Evolutionary conservation across 2,113 vertebrate genomes (phyloP).

Genomic region (Coptodon rendalli): DNA sequence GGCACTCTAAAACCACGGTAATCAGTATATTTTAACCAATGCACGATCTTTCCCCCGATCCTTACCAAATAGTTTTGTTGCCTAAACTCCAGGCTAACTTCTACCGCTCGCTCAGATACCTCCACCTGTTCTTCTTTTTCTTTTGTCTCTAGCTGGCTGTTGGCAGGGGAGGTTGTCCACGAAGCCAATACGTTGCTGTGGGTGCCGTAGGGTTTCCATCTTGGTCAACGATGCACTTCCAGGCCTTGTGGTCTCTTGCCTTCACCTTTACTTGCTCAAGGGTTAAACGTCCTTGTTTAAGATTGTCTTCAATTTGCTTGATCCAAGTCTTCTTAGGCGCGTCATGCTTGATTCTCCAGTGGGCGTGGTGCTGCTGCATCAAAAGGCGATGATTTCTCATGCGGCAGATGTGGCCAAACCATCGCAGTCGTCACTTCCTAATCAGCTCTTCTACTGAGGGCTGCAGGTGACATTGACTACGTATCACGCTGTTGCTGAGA

Average conservation of each 20-base stretch:
- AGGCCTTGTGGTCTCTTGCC: not conserved
- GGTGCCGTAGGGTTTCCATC: not conserved
- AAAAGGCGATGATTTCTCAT: not conserved
- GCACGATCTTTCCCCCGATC: not conserved
- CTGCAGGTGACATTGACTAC: not conserved
- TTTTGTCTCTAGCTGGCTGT: not conserved
- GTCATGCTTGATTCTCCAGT: not conserved
- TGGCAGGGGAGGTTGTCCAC: not conserved
- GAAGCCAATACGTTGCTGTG: not conserved
- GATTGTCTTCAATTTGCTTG: not conserved
- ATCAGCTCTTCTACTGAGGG: not conserved
- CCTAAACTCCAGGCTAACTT: not conserved
- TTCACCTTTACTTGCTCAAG: not conserved
- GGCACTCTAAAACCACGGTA: not conserved
- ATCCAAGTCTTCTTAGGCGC: rapidly evolving
- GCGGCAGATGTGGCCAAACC: not conserved
- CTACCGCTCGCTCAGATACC: rapidly evolving
- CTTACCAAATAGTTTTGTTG: not conserved
- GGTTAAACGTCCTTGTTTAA: not conserved
- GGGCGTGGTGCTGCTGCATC: not conserved
- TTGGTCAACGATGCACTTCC: not conserved
- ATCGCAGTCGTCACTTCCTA: not conserved
- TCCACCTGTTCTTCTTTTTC: not conserved
- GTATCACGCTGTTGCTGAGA: rapidly evolving
- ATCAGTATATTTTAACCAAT: not conserved